Percentiles rank a stretch among this genome's conserved stretches.
These are phyloP conservation scores for Tenebrio molitor DNA, from an alignment of 1,140 invertebrate genomes.

Conservation along the genomic window DNA sequence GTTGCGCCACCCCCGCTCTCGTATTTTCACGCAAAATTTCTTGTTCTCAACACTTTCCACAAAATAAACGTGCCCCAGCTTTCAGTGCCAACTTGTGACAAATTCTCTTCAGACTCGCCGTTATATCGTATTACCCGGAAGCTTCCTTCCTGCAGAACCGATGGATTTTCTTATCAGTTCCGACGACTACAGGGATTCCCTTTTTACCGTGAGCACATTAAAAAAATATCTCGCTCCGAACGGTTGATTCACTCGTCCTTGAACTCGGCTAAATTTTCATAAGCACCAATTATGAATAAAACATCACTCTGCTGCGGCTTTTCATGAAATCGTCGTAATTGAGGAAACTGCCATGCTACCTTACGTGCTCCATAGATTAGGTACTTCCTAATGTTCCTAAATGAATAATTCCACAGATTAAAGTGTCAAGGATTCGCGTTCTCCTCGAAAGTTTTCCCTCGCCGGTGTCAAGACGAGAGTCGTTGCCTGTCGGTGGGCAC, in stretches of 20 bases:
- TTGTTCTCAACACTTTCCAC: too few relatives aligned
- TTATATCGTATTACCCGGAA: too few relatives aligned
- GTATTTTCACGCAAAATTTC: too few relatives aligned
- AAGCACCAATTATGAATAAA: constrained; percentile 10
- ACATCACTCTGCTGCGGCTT: constrained; percentile 6
- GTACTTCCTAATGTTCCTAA: constrained; percentile 22
- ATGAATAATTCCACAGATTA: not conserved
- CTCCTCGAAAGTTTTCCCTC: too few relatives aligned
- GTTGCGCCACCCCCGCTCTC: too few relatives aligned
- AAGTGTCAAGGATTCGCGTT: too few relatives aligned
- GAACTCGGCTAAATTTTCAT: constrained; percentile 24
- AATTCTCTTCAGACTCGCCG: too few relatives aligned
- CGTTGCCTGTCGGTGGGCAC: too few relatives aligned
- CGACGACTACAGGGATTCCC: not conserved
- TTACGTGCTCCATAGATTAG: constrained; percentile 21
- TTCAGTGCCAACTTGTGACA: too few relatives aligned
- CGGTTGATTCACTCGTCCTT: constrained; percentile 1
- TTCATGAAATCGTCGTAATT: constrained; percentile 9
- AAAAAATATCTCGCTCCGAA: not conserved
- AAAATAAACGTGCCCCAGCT: too few relatives aligned
- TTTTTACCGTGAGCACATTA: not conserved
- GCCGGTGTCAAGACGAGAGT: too few relatives aligned
- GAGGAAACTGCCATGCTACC: constrained; percentile 27
- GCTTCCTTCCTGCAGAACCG: not conserved
- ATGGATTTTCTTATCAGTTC: constrained; percentile 2